Evolutionary conservation across 1,140 invertebrate species (phyloP), one percentile per base, ranked within the genome.

Genomic region (Phocides pigmalion): DNA sequence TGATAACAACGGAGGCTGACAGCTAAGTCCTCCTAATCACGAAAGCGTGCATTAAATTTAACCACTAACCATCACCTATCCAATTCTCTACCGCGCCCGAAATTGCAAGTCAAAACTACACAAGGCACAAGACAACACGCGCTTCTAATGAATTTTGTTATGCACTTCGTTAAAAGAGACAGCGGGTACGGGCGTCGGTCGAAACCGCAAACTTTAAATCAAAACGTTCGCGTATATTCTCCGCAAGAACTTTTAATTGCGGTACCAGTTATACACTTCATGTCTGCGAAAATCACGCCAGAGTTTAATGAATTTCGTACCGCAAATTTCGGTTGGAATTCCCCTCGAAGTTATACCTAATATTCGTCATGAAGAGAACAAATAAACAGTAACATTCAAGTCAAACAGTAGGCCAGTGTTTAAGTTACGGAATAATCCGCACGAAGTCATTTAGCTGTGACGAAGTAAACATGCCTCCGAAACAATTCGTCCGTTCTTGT

Each of bases 161-260:
- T n/a, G 22, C 22, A 41, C 17, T 41, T 11, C 11, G 15, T 16
- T 17, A 51, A 32, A 51, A 17, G 22, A n/a, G 11, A 35, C 32
- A 35, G 2, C 1, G 32, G 32, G 11, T 35, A 3, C 32, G 32
- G 8, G 32, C n/a, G 32, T 8, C 58, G 51, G 56, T 47, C 62
- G 39, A 47, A 65, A 74, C 68, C 67, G 61, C 68, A 69, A 85
- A 87, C 74, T 84, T 79, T 84, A 82, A 81, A 85, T 82, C 78
- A 79, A 81, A 87, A 81, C 72, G 71, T 79, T 76, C 66, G 63
- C 68, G 66, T 74, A 78, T 79, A 74, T 76, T 70, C 76, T 78
- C 74, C 41, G 17, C 54, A 28, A 6, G 56, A 88, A 86, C 79
- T 87, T 87, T 87, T 85, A 85, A 89, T 87, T 89, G 84, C 76